Conservation (phyloP, 2,888 invertebrate genomes). For the Koerneria pararmatus region DNA sequence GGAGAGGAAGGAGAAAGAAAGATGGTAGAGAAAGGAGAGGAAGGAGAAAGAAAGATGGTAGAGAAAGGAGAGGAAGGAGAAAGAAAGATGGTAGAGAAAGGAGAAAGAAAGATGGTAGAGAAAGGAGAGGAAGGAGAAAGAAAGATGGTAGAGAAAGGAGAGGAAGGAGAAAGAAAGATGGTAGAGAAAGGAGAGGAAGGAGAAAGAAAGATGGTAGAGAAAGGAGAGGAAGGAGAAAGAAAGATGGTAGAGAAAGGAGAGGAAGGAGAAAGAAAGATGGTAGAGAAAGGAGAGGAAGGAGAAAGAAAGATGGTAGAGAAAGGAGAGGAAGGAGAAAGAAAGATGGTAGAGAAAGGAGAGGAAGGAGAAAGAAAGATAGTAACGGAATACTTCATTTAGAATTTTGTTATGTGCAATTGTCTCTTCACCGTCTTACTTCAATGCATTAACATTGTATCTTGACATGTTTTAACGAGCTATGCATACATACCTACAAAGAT, state of each 20-base stretch:
- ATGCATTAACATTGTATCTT: no score
- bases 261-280: conserved; percentile 5
- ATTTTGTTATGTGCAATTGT: neutral
- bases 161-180: conserved; percentile 14
- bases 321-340: neutral
- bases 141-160: neutral
- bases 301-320: neutral
- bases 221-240: conserved; percentile 6
- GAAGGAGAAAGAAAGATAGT: neutral
- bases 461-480: no score
- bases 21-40: conserved; percentile 5
- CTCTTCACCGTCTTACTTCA: neutral
- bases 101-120: neutral
- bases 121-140: conserved; percentile 1
- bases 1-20: neutral
- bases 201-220: conserved; percentile 2
- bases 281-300: neutral
- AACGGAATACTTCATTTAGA: neutral
- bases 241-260: neutral
- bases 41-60: conserved; percentile 2
- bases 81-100: neutral
- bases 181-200: conserved; percentile 22
- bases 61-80: neutral
- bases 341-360: neutral
- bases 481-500: no score